Evolutionary conservation across 2,113 vertebrate genomes (phyloP).

Genomic region (Fulica atra): DNA sequence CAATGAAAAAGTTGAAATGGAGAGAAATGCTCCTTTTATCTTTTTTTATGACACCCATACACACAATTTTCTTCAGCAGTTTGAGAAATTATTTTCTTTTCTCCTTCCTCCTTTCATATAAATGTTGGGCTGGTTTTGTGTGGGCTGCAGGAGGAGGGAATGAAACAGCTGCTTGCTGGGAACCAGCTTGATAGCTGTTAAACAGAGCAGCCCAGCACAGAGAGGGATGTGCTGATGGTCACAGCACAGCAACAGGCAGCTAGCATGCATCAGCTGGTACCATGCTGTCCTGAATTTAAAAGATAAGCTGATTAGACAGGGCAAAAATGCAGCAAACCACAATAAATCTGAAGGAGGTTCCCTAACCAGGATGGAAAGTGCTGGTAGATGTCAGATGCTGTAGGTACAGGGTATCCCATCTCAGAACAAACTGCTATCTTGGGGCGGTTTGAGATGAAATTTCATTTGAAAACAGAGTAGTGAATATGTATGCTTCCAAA

Average conservation of each 20-base stretch:
- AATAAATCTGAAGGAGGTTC: fast-evolving
- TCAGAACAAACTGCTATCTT: neutral
- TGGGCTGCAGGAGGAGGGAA: neutral
- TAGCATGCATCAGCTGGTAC: neutral
- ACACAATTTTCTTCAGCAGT: fast-evolving
- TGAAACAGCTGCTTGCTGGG: neutral
- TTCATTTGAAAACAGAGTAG: neutral
- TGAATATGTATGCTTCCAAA: neutral
- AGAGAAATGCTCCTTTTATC: neutral
- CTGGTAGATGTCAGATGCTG: neutral
- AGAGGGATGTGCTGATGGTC: neutral
- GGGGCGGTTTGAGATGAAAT: neutral
- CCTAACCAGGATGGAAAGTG: neutral
- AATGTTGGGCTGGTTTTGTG: neutral
- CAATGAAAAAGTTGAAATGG: fast-evolving
- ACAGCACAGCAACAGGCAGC: neutral
- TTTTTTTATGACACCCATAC: neutral
- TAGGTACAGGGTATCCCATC: neutral
- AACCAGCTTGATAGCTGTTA: neutral
- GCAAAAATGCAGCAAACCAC: neutral
- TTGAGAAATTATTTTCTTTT: neutral
- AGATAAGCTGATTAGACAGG: neutral
- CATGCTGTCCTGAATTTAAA: neutral
- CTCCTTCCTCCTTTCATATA: neutral
- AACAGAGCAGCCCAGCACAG: neutral